Percentiles rank a stretch among this genome's conserved stretches.
Conservation (phyloP, 2,797 vertebrate species). For the Tapera naevia region DNA sequence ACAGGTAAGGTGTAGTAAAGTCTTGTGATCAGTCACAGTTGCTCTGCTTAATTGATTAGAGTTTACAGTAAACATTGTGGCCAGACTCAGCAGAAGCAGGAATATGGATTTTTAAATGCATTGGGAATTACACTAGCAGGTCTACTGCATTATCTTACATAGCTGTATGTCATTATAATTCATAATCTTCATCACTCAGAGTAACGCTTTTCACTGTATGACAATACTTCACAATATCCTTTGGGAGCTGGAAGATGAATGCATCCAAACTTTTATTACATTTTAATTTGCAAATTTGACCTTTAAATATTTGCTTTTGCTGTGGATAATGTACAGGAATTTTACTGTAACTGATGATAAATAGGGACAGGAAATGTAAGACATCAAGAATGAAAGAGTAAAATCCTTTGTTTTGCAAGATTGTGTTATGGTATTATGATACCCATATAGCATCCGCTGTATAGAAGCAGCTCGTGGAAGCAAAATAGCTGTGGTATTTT, state of each 20-base stretch:
- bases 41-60: not conserved
- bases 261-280: not conserved
- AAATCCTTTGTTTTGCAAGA: conserved; percentile 2
- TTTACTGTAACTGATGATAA: not conserved
- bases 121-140: not conserved
- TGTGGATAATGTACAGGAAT: not conserved
- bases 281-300: conserved; percentile 39
- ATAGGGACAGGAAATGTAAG: not conserved
- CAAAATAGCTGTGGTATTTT: not conserved
- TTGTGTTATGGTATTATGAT: not conserved
- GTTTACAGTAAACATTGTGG: not conserved
- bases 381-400: not conserved
- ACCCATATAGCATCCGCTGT: not conserved
- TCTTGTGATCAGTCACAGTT: not conserved
- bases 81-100: not conserved
- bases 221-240: not conserved
- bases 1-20: conserved; percentile 78
- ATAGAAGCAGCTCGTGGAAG: not conserved
- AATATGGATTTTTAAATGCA: not conserved
- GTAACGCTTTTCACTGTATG: not conserved
- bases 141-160: not conserved
- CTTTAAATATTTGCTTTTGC: conserved; percentile 4
- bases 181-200: not conserved
- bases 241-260: not conserved
- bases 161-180: conserved; percentile 2